phyloP scores from a whole-genome alignment of 2,113 vertebrate genomes.

The Platycercus adscitus region DNA sequence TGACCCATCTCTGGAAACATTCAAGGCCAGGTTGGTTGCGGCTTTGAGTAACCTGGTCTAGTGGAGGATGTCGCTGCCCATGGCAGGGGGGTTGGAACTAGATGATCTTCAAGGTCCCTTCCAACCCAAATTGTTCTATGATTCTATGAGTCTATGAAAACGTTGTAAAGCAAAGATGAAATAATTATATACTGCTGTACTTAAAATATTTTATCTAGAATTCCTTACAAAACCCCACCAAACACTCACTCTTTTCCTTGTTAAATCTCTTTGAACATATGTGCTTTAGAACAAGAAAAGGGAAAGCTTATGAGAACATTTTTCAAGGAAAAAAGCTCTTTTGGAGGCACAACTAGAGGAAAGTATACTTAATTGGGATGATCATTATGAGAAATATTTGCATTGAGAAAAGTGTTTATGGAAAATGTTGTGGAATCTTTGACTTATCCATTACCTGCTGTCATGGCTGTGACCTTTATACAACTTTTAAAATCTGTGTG shows the following conservation, averaged over 20 bases:
- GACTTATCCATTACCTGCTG: not conserved
- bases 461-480: not conserved
- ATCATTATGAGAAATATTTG: not conserved
- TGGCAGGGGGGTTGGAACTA: not conserved
- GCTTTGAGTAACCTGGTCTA: not conserved
- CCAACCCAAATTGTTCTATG: not conserved
- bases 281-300: not conserved
- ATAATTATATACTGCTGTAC: not conserved
- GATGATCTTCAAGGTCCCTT: not conserved
- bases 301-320: not conserved
- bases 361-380: not conserved
- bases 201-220: not conserved
- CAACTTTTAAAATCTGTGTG: not conserved
- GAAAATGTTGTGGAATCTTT: not conserved
- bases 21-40: not conserved
- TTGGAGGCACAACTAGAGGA: not conserved
- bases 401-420: not conserved
- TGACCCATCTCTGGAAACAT: not conserved
- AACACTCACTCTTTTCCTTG: not conserved
- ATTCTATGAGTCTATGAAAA: not conserved
- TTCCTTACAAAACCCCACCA: accelerated
- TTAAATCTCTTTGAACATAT: not conserved
- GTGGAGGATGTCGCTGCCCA: not conserved
- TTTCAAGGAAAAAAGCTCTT: not conserved
- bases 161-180: not conserved